phyloP scores from a whole-genome alignment of 2,113 vertebrate species.

The Procavia capensis region DNA sequence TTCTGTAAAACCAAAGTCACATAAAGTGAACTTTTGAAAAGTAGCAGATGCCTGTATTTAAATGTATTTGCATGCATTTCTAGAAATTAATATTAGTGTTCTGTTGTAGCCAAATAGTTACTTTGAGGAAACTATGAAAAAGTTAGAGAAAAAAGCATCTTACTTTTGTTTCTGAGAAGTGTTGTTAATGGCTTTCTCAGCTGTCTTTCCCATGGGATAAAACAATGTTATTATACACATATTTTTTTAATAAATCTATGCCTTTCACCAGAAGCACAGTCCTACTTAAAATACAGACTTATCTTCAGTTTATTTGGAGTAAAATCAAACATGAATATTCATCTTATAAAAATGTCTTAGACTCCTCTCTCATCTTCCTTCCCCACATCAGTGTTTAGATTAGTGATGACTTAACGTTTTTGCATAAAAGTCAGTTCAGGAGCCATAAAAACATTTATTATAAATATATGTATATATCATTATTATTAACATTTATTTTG shows the following conservation, averaged over 20 bases:
- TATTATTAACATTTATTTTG: not conserved
- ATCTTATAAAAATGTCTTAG: not conserved
- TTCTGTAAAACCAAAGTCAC: too few relatives aligned
- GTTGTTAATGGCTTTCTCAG: not conserved
- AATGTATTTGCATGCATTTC: not conserved
- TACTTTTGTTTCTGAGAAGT: not conserved
- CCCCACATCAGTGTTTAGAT: not conserved
- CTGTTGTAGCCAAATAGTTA: not conserved
- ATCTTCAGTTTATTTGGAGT: not conserved
- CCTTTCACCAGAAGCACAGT: not conserved
- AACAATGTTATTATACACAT: not conserved
- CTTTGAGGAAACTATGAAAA: not conserved
- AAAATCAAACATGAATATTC: slow-evolving; percentile 25
- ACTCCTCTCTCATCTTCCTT: not conserved
- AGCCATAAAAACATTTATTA: not conserved
- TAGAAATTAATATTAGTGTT: not conserved
- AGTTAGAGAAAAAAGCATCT: slow-evolving; percentile 15
- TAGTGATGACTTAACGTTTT: not conserved
- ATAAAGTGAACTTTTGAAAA: too few relatives aligned
- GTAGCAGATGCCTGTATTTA: not conserved
- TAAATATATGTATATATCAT: too few relatives aligned
- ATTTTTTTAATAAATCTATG: not conserved
- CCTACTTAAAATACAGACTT: not conserved
- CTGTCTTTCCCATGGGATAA: not conserved
- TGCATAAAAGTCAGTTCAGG: not conserved